Base-by-base conservation (phyloP, 2,113 vertebrate species). In the Rhegmatorhina hoffmannsi region DNA sequence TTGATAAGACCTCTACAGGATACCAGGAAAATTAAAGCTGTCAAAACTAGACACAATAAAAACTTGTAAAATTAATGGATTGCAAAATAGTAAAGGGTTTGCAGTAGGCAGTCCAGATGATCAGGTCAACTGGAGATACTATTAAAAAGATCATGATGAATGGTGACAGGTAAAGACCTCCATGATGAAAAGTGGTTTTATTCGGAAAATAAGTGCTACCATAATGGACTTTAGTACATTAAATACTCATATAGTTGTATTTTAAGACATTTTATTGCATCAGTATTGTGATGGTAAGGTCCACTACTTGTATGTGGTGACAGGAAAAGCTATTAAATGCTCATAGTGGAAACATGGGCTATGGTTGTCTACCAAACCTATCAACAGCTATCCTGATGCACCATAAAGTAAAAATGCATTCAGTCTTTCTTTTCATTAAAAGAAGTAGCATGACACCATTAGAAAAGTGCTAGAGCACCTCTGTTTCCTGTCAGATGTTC, bases 41-140 rank as follows among this genome's bases (percentile, higher is more conserved):
- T 98, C 98, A 98, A 98, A 98, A 98, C 95, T 62, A 46, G 90
- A 97, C 96, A 98, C 97, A 98, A 97, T 97, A 98, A 98, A 98
- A 98, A 98, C 97, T 97, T 98, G 94, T 98, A 98, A 98, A 98
- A 98, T 98, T 98, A 98, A 98, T 98, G 97, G 98, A 94, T 97
- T 98, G 96, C 97, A 98, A 98, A 98, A 98, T 89, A 87, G 92
- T 96, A 97, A 96, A 97, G 58, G 70, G 85, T 82, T 97, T 97
- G 92, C 97, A 98, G 96, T 98, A 98, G 97, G 95, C 97, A 97
- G 80, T 97, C 93, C 97, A 98, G 97, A 98, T 98, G 97, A 98
- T 95, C 97, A 91, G 98, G 98, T 98, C 98, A 98, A 98, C 97
- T 95, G 96, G 97, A 98, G 97, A 98, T 95, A 90, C 95, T 97